Evolutionary conservation across 2,797 vertebrate genomes (phyloP).

Genomic region (Scolopax bukidnonensis): DNA sequence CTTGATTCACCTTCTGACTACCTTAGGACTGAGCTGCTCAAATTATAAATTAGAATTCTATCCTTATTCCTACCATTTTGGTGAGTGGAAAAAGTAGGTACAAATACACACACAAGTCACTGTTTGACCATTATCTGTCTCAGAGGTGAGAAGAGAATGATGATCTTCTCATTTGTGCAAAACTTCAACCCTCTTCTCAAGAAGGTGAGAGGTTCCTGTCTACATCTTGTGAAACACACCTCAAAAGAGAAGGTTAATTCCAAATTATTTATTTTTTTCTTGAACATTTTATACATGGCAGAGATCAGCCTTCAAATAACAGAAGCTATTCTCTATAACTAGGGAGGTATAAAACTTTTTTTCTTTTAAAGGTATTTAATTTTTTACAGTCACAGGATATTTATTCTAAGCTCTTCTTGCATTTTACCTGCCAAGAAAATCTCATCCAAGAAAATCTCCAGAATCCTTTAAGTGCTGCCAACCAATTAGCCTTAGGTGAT

Average conservation of each 20-base stretch:
- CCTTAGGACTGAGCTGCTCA: not conserved
- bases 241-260: not conserved
- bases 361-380: not conserved
- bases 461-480: slow-evolving; percentile 7
- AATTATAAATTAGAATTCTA: not conserved
- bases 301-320: not conserved
- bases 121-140: not conserved
- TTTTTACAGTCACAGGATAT: not conserved
- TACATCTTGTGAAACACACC: not conserved
- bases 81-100: not conserved
- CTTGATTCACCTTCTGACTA: not conserved
- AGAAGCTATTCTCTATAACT: not conserved
- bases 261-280: not conserved
- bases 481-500: not conserved
- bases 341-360: not conserved
- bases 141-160: not conserved
- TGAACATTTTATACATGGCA: not conserved
- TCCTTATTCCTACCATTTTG: not conserved
- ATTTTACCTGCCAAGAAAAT: slow-evolving; percentile 17
- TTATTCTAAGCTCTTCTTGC: not conserved
- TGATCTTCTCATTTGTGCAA: not conserved
- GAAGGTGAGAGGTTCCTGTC: not conserved
- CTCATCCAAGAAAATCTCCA: not conserved
- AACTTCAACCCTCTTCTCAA: not conserved
- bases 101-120: not conserved